These are phyloP conservation scores for Pyrgus malvae DNA, from an alignment of 2,888 invertebrate genomes.

Conservation along the genomic window DNA sequence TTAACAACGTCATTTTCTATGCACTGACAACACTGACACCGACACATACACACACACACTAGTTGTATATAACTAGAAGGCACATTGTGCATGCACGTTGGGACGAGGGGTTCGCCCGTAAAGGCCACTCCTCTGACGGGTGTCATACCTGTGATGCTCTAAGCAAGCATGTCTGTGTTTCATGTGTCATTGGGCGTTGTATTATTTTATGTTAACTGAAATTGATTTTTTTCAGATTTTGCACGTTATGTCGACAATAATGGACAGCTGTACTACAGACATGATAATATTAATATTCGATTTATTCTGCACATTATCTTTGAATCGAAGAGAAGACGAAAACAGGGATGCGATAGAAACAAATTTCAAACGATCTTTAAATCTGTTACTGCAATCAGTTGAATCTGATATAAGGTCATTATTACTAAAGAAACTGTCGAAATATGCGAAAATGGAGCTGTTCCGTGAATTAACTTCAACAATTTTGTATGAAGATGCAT, in stretches of 20 bases:
- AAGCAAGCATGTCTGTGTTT: too few relatives aligned
- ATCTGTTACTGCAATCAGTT: conserved; percentile 18
- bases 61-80: too few relatives aligned
- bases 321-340: conserved; percentile 37
- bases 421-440: conserved; percentile 29
- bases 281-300: conserved; percentile 49
- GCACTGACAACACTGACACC: too few relatives aligned
- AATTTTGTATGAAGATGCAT: conserved; percentile 34
- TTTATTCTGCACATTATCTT: conserved; percentile 49
- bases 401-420: conserved; percentile 39
- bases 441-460: conserved; percentile 33
- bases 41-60: too few relatives aligned
- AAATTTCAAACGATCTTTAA: conserved; percentile 41
- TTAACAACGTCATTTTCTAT: too few relatives aligned
- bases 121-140: too few relatives aligned
- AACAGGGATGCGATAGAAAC: conserved; percentile 40
- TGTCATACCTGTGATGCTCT: too few relatives aligned
- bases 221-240: conserved; percentile 54
- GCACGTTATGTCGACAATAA: conserved; percentile 48
- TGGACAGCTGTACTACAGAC: conserved; percentile 50
- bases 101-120: too few relatives aligned
- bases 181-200: too few relatives aligned
- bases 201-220: too few relatives aligned
- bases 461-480: conserved; percentile 16
- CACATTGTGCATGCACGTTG: too few relatives aligned